Evolutionary conservation across 1,140 invertebrate species (phyloP).

Genomic region (Drosophila leontia): DNA sequence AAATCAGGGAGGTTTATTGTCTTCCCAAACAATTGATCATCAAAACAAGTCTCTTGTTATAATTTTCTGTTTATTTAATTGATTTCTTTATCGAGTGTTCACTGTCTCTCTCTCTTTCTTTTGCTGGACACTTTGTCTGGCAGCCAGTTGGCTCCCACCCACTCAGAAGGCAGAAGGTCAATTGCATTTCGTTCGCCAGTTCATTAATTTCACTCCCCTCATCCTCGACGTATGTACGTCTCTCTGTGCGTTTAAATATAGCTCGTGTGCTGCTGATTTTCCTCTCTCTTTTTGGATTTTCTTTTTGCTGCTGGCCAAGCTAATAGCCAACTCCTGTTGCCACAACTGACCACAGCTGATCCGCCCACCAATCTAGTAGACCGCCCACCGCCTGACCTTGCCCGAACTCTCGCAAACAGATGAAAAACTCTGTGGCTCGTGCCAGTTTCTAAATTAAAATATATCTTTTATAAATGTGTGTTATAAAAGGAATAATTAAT

Average conservation of each 20-base stretch:
- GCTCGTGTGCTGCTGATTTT: constrained; percentile 20
- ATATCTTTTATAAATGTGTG: background rate
- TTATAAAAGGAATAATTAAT: background rate
- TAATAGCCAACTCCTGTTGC: constrained; percentile 57
- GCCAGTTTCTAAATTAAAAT: constrained; percentile 26
- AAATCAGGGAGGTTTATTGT: no score
- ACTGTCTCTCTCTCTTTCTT: background rate
- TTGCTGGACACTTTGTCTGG: constrained; percentile 63
- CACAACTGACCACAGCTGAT: constrained; percentile 21
- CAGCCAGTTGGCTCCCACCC: constrained; percentile 43
- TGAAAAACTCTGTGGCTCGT: constrained; percentile 49
- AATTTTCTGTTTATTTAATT: background rate
- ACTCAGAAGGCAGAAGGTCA: constrained; percentile 71
- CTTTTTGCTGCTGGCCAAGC: constrained; percentile 20
- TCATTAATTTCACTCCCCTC: constrained; percentile 72
- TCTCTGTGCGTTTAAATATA: constrained; percentile 54
- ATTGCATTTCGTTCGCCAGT: constrained; percentile 77
- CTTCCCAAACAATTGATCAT: no score
- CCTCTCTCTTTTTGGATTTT: constrained; percentile 1
- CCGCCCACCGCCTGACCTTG: constrained; percentile 29
- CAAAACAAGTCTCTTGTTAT: no score
- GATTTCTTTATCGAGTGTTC: background rate
- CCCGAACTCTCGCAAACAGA: constrained; percentile 6
- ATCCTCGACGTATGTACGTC: background rate
- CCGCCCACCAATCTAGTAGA: constrained; percentile 21